Percentiles rank a stretch among this genome's conserved stretches.
Conservation (phyloP, 2,113 vertebrate genomes). For the Saguinus imperator region DNA sequence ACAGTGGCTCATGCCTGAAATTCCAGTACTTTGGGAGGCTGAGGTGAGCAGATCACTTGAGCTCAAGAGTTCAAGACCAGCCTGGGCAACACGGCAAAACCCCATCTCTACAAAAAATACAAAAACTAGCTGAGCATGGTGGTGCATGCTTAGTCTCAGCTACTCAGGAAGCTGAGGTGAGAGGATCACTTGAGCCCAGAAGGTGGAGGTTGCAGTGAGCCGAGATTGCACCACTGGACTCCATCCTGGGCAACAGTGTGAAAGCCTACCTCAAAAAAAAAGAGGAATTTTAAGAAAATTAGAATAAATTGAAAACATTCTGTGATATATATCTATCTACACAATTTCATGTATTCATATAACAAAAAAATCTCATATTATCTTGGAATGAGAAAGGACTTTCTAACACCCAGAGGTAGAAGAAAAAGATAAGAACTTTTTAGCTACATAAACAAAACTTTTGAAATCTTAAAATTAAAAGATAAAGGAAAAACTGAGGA, state of each 20-base stretch:
- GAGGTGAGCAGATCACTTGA: neutral
- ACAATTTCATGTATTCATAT: neutral
- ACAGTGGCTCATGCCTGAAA: neutral
- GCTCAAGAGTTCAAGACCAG: neutral
- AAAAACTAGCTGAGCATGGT: neutral
- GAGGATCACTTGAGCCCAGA: neutral
- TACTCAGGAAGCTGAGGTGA: neutral
- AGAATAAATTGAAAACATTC: neutral
- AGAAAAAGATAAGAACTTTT: slow-evolving; percentile 6
- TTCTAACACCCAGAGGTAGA: neutral
- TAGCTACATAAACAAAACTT: slow-evolving; percentile 14
- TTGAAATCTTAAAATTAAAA: slow-evolving; percentile 17
- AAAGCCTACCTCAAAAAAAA: neutral
- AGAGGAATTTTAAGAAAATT: neutral
- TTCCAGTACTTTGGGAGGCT: neutral
- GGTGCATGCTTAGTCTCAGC: neutral
- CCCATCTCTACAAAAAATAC: neutral
- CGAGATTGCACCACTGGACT: neutral
- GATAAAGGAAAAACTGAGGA: neutral
- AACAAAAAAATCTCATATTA: slow-evolving; percentile 15
- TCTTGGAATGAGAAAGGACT: neutral
- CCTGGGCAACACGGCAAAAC: neutral
- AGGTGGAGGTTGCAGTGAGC: neutral
- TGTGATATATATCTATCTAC: neutral
- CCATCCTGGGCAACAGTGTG: neutral